These are phyloP conservation scores for Zaprionus camerounensis DNA, from an alignment of 1,140 invertebrate species.

Conservation along the genomic window DNA sequence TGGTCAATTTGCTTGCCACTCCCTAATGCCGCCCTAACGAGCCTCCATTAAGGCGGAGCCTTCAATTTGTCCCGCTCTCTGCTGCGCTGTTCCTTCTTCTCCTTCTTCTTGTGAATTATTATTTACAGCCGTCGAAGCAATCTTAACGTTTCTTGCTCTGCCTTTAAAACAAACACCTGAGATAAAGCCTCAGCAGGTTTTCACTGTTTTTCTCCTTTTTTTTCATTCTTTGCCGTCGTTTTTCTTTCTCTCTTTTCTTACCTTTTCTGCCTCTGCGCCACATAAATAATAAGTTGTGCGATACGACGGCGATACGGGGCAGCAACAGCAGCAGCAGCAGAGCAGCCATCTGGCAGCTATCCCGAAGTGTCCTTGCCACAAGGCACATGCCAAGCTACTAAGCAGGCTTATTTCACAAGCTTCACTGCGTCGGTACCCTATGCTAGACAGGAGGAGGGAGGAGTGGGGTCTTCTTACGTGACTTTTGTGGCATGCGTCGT, in stretches of 20 bases:
- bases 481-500: slow-evolving; percentile 72
- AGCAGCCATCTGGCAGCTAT: slow-evolving; percentile 51
- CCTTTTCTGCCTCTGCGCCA: slow-evolving; percentile 25
- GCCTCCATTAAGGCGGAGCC: slow-evolving; percentile 26
- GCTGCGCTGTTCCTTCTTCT: not conserved
- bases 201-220: not conserved
- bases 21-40: slow-evolving; percentile 46
- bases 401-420: slow-evolving; percentile 62
- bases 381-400: slow-evolving; percentile 40
- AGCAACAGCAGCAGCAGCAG: slow-evolving; percentile 15
- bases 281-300: slow-evolving; percentile 71
- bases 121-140: slow-evolving; percentile 35
- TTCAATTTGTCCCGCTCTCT: not conserved
- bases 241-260: slow-evolving; percentile 6
- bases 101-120: slow-evolving; percentile 28
- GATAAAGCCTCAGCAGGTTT: slow-evolving; percentile 8
- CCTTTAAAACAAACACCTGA: slow-evolving; percentile 67
- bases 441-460: not conserved
- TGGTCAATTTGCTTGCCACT: slow-evolving; percentile 47
- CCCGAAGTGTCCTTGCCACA: slow-evolving; percentile 62
- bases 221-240: not conserved
- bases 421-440: not conserved
- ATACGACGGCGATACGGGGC: slow-evolving; percentile 8
- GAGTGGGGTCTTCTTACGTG: slow-evolving; percentile 51
- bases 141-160: slow-evolving; percentile 26